These are phyloP conservation scores for Xenopus petersii DNA, from an alignment of 2,797 vertebrate genomes.

Conservation along the genomic window DNA sequence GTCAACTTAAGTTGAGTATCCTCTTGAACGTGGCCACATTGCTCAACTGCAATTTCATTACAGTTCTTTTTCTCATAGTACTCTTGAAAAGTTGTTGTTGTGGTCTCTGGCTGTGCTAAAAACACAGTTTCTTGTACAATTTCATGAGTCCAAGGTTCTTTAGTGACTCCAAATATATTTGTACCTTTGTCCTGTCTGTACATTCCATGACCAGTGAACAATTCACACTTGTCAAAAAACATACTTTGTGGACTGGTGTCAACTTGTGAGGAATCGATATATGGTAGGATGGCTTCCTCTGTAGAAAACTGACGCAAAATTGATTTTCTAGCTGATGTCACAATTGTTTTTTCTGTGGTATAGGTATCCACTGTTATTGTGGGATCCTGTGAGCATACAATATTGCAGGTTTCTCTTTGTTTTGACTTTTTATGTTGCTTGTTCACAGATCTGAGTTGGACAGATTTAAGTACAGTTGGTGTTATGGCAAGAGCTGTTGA, in stretches of 20 bases:
- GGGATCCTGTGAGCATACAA: slow-evolving; percentile 66
- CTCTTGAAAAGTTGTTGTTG: slow-evolving; percentile 59
- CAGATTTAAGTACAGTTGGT: slow-evolving; percentile 84
- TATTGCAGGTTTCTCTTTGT: slow-evolving; percentile 65
- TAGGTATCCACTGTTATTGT: slow-evolving; percentile 58
- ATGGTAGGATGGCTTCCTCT: slow-evolving; percentile 64
- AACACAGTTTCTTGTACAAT: slow-evolving; percentile 61
- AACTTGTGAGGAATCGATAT: slow-evolving; percentile 65
- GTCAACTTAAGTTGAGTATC: slow-evolving; percentile 44
- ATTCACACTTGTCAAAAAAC: slow-evolving; percentile 63
- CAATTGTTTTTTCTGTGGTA: slow-evolving; percentile 63
- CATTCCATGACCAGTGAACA: slow-evolving; percentile 62
- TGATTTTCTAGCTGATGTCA: slow-evolving; percentile 65
- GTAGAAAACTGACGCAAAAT: slow-evolving; percentile 62
- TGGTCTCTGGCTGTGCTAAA: slow-evolving; percentile 66
- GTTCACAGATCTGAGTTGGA: slow-evolving; percentile 80
- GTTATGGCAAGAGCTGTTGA: slow-evolving; percentile 79
- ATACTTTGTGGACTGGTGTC: slow-evolving; percentile 65
- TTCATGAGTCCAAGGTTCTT: slow-evolving; percentile 60
- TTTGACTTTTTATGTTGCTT: slow-evolving; percentile 67
- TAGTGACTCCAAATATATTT: slow-evolving; percentile 60
- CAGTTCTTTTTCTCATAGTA: slow-evolving; percentile 44
- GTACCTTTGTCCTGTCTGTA: slow-evolving; percentile 65
- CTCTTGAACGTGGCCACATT: slow-evolving; percentile 25
- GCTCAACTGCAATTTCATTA: no score